Percentiles rank a stretch among this genome's conserved stretches.
Evolutionary conservation across 1,140 invertebrate genomes (phyloP).

Genomic region (Magallana ariakensis): DNA sequence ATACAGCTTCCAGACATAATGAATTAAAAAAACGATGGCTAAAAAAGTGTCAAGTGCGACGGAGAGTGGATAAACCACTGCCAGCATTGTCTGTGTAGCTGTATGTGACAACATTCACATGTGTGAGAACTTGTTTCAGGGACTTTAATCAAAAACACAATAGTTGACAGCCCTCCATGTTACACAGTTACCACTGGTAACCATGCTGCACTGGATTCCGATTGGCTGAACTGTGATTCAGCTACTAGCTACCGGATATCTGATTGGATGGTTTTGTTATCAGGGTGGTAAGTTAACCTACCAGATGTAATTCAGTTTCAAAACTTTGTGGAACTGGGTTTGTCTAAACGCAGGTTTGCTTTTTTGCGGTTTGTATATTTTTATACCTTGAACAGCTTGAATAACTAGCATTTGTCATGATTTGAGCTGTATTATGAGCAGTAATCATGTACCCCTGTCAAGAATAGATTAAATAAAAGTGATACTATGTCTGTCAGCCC

Average conservation of each 20-base stretch:
- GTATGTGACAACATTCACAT: conserved; percentile 10
- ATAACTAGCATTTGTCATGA: no score
- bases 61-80: no score
- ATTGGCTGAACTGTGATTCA: conserved; percentile 34
- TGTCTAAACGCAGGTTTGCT: conserved; percentile 6
- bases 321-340: not conserved
- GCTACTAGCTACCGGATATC: conserved; percentile 6
- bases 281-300: conserved; percentile 16
- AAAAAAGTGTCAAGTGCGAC: no score
- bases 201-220: conserved; percentile 22
- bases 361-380: not conserved
- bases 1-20: no score
- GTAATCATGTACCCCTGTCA: no score
- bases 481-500: no score
- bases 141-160: conserved; percentile 28
- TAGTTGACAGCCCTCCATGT: conserved; percentile 26
- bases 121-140: conserved; percentile 28
- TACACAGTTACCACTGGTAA: conserved; percentile 24
- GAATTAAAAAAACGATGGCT: no score
- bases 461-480: no score
- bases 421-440: no score
- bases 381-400: no score
- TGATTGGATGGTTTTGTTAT: conserved; percentile 21
- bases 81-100: not conserved
- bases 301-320: not conserved